Base-by-base conservation (phyloP, 2,797 vertebrate genomes). In the Strix occidentalis region DNA sequence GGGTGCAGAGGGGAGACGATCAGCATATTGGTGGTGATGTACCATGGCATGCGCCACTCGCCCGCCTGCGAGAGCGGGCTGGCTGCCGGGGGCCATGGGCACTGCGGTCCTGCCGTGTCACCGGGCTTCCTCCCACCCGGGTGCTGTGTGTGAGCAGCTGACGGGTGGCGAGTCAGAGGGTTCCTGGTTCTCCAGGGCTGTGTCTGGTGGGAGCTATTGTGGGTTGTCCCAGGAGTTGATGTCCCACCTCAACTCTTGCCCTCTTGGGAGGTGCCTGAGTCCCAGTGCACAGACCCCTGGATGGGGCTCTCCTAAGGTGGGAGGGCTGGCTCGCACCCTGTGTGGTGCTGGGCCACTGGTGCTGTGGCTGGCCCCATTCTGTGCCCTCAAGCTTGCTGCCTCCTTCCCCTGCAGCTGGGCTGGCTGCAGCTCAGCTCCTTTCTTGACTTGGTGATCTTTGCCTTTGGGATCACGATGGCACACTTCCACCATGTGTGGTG, bases 1-100 rank as follows among this genome's bases (percentile, higher is more conserved):
- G 84, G 48, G 4, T 2, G 24, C 1, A 3, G 48, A n/a, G 80
- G 23, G 51, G 16, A 11, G 76, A 60, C 0, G 2, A 33, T 7
- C 58, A 84, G 7, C 83, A n/a, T 16, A 8, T 39, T 29, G 84
- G 46, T 48, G 81, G 13, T 78, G 84, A 29, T 35, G 61, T 41
- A 4, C 18, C 0, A 0, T 6, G 63, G 81, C 23, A 16, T 1
- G 1, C 0, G 1, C 43, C 0, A 10, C 24, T 65, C 1, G 7
- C 25, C 29, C 0, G 5, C 26, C 64, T 7, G 33, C 0, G 2
- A 18, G 53, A 39, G 64, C 0, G 0, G 39, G 51, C 56, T 56
- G 79, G n/a, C 76, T 77, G 83, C 15, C 0, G 16, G 53, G 61
- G 33, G 15, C 48, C 5, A 1, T 1, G 56, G 91, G 35, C 45